Evolutionary conservation across 2,113 vertebrate species (phyloP).

Genomic region (Dasypus novemcinctus): DNA sequence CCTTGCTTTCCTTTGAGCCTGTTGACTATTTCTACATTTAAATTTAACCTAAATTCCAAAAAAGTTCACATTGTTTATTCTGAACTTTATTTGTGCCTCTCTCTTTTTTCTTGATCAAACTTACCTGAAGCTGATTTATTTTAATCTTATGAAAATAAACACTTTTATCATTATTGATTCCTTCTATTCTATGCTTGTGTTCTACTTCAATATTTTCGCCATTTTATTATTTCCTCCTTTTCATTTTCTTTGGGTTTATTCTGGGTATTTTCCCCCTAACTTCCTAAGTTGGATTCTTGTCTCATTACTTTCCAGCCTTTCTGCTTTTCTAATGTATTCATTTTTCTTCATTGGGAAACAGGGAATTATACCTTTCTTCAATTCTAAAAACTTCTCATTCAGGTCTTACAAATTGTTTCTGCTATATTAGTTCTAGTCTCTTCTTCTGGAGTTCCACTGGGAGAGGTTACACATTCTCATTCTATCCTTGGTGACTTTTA

Average conservation of each 20-base stretch:
- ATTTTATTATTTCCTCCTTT: background rate
- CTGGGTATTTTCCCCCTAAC: background rate
- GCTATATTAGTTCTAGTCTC: background rate
- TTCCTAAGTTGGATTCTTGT: background rate
- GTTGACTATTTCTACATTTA: background rate
- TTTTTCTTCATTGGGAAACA: background rate
- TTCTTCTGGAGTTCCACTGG: background rate
- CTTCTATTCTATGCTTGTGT: conserved; percentile 29
- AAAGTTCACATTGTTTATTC: background rate
- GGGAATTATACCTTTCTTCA: background rate
- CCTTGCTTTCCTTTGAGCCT: background rate
- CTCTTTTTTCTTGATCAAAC: background rate
- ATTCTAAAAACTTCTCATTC: background rate
- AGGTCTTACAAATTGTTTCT: background rate
- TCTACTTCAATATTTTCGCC: background rate
- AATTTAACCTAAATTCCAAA: background rate
- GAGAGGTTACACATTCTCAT: background rate
- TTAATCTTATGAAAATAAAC: background rate
- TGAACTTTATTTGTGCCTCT: background rate
- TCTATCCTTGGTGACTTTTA: background rate
- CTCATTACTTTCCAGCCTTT: background rate
- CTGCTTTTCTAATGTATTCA: background rate
- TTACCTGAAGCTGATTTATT: background rate
- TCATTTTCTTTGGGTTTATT: background rate
- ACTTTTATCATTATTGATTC: background rate